Evolutionary conservation across 2,113 vertebrate genomes (phyloP).

Genomic region (Panthera tigris): DNA sequence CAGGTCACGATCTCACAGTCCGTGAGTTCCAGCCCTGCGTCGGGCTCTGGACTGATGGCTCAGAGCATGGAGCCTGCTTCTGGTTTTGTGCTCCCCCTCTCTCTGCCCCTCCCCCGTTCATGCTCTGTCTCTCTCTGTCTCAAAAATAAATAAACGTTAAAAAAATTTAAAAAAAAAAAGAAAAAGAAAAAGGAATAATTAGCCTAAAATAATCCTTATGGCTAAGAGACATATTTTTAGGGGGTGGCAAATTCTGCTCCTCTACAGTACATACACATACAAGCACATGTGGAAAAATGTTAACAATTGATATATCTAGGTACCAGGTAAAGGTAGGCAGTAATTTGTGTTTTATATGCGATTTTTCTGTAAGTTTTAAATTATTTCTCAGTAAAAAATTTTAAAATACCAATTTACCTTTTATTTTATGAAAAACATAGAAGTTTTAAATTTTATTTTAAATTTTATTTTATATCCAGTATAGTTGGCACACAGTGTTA

Average conservation of each 20-base stretch:
- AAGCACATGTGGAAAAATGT: constrained; percentile 12
- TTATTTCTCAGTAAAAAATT: neutral
- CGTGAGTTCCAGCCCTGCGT: too few species aligned
- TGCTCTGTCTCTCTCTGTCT: too few species aligned
- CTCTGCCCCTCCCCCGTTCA: too few species aligned
- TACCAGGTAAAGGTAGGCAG: neutral
- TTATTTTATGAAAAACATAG: neutral
- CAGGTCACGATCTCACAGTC: too few species aligned
- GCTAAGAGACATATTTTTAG: neutral
- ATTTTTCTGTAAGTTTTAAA: constrained; percentile 8
- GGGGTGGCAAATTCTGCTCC: neutral
- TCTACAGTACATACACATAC: neutral
- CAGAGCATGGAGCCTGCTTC: too few species aligned
- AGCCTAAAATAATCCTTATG: neutral
- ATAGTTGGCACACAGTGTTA: neutral
- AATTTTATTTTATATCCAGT: neutral
- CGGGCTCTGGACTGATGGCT: too few species aligned
- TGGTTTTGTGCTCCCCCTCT: too few species aligned
- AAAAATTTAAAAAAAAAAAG: too few species aligned
- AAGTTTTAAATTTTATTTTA: neutral
- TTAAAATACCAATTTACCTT: neutral
- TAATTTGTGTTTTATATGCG: neutral
- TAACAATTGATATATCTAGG: neutral
- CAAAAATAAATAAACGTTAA: too few species aligned
- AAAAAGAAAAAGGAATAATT: neutral